Evolutionary conservation across 2,797 vertebrate species (phyloP).

Genomic region (Sorex maritimensis): DNA sequence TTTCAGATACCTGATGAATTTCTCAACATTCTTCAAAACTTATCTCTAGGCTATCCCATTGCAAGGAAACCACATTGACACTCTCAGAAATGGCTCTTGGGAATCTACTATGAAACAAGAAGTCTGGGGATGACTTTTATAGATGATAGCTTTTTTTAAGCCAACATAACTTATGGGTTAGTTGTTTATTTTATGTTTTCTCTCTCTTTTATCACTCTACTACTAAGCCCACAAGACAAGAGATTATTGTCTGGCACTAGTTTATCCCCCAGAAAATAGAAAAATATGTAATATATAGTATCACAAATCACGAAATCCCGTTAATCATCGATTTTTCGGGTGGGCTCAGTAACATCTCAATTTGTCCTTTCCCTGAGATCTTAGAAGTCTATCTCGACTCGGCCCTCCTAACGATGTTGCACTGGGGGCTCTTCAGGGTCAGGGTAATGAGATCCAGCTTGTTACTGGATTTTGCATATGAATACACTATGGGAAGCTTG

Average conservation of each 20-base stretch:
- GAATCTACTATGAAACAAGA: neutral
- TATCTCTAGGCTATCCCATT: neutral
- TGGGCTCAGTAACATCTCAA: no score
- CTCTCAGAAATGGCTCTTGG: conserved; percentile 54
- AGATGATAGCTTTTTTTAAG: neutral
- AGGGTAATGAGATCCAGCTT: no score
- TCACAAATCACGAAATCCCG: no score
- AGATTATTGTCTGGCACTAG: conserved; percentile 10
- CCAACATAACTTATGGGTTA: neutral
- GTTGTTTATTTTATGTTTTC: neutral
- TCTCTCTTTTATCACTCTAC: conserved; percentile 23
- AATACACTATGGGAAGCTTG: no score
- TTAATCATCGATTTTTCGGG: no score
- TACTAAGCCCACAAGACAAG: conserved; percentile 15
- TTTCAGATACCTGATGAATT: neutral
- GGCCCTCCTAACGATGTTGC: no score
- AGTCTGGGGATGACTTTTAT: neutral
- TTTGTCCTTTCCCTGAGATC: no score
- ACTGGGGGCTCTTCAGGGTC: no score
- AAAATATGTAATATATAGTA: neutral
- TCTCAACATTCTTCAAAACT: conserved; percentile 22
- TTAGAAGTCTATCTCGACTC: no score
- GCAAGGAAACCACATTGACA: neutral
- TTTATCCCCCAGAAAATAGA: conserved; percentile 38
- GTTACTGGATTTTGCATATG: no score